Evolutionary conservation across 1,140 invertebrate genomes (phyloP).

Genomic region (Macrocentrus cingulum): DNA sequence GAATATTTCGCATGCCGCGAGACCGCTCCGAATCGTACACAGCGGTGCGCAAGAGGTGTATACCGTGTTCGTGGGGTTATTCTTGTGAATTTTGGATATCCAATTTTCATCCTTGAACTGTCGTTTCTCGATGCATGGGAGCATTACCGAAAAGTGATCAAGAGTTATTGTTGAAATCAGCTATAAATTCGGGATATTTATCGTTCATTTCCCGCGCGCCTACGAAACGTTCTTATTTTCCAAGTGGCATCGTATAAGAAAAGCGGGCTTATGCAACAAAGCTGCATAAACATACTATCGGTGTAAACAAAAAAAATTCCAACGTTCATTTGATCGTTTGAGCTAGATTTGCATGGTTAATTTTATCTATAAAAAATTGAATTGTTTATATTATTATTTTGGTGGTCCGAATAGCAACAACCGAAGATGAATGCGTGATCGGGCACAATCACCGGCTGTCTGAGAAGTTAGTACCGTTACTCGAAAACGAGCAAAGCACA

Average conservation of each 20-base stretch:
- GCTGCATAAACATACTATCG: slow-evolving; percentile 39
- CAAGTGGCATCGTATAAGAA: slow-evolving; percentile 10
- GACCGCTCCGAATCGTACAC: slow-evolving; percentile 24
- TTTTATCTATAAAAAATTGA: too few species aligned
- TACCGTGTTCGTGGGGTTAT: slow-evolving; percentile 21
- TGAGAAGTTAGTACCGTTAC: slow-evolving; percentile 15
- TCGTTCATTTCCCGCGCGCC: slow-evolving; percentile 42
- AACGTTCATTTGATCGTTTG: too few species aligned
- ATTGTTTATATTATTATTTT: too few species aligned
- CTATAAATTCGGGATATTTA: not conserved
- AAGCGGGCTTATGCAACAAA: slow-evolving; percentile 43
- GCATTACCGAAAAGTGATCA: not conserved
- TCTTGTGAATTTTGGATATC: not conserved
- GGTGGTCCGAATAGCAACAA: too few species aligned
- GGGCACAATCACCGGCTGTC: slow-evolving; percentile 7
- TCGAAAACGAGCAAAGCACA: slow-evolving; percentile 6
- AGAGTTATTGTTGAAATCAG: not conserved
- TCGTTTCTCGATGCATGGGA: not conserved
- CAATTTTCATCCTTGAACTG: not conserved
- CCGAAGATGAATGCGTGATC: not conserved
- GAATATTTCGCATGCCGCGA: slow-evolving; percentile 14
- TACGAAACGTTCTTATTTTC: slow-evolving; percentile 12
- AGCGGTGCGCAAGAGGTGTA: slow-evolving; percentile 20
- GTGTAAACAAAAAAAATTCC: slow-evolving; percentile 35
- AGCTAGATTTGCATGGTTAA: too few species aligned